phyloP scores from a whole-genome alignment of 1,140 invertebrate species.

The Achroia grisella region DNA sequence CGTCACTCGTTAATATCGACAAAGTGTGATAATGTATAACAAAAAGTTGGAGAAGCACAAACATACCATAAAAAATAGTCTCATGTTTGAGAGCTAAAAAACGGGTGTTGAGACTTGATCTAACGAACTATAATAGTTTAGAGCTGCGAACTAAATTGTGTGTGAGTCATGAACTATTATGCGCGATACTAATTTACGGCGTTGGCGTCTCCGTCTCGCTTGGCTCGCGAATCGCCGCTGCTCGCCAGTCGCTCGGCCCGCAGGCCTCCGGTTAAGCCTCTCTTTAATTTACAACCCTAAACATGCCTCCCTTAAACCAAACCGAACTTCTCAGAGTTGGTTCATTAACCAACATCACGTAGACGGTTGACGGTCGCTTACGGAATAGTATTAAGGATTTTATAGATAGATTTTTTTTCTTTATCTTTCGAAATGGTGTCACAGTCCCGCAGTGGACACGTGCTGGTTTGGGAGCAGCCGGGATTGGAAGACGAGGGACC shows the following conservation, averaged over 20 bases:
- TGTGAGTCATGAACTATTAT: too few species aligned
- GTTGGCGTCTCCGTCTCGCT: too few species aligned
- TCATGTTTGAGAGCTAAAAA: too few species aligned
- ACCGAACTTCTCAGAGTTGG: constrained; percentile 19
- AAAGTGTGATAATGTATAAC: too few species aligned
- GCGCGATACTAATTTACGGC: too few species aligned
- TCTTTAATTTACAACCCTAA: constrained; percentile 21
- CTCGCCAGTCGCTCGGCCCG: not conserved
- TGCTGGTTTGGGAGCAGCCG: constrained; percentile 82
- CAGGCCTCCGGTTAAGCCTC: not conserved
- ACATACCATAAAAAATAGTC: too few species aligned
- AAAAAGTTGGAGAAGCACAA: too few species aligned
- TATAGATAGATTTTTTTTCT: constrained; percentile 9
- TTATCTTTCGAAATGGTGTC: constrained; percentile 42
- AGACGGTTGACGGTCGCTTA: constrained; percentile 10
- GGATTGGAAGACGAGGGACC: constrained; percentile 74
- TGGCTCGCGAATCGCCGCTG: too few species aligned
- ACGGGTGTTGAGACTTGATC: too few species aligned
- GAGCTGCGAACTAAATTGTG: too few species aligned
- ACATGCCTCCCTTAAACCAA: constrained; percentile 33
- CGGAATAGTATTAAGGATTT: not conserved
- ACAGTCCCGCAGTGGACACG: constrained; percentile 74
- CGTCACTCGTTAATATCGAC: too few species aligned
- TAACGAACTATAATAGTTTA: too few species aligned
- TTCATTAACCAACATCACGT: constrained; percentile 47